Evolutionary conservation across 35 echinoderm and acorn worm genomes (phyloP).

Genomic region (Acanthaster planci): DNA sequence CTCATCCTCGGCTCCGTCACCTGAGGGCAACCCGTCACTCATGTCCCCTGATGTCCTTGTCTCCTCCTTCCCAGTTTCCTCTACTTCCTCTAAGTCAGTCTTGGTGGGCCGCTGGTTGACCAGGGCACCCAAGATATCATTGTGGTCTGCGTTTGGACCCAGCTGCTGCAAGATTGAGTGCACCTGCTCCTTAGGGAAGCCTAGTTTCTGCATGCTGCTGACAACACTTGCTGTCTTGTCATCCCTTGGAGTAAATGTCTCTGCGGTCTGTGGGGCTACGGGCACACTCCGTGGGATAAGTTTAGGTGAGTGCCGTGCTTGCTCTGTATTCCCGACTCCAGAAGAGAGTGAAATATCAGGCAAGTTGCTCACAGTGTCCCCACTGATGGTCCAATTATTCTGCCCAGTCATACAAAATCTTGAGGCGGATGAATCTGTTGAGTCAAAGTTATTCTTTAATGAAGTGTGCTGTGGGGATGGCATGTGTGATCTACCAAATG

Average conservation of each 20-base stretch:
- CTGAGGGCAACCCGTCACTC: slow-evolving; percentile 12
- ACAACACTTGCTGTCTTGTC: neutral
- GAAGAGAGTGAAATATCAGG: neutral
- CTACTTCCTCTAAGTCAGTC: neutral
- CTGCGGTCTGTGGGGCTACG: too few species aligned
- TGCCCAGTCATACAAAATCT: neutral
- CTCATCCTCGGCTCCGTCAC: slow-evolving; percentile 50
- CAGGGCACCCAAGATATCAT: slow-evolving; percentile 56
- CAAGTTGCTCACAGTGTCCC: neutral
- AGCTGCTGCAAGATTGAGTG: slow-evolving; percentile 51
- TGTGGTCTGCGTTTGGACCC: slow-evolving; percentile 46
- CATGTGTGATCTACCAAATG: neutral
- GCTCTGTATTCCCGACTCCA: neutral
- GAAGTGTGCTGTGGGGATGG: neutral
- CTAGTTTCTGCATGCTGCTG: slow-evolving; percentile 54
- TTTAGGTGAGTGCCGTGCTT: neutral
- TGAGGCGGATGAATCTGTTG: neutral
- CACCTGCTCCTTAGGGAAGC: slow-evolving; percentile 50
- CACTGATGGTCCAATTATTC: neutral
- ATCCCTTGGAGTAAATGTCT: neutral
- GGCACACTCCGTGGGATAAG: neutral
- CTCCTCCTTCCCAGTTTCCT: slow-evolving; percentile 3
- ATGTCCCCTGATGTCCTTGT: neutral
- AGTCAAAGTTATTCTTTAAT: neutral
- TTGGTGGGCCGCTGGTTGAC: slow-evolving; percentile 26